Base-by-base conservation (phyloP, 2,888 invertebrate species). In the Siphlonurus alternatus region DNA sequence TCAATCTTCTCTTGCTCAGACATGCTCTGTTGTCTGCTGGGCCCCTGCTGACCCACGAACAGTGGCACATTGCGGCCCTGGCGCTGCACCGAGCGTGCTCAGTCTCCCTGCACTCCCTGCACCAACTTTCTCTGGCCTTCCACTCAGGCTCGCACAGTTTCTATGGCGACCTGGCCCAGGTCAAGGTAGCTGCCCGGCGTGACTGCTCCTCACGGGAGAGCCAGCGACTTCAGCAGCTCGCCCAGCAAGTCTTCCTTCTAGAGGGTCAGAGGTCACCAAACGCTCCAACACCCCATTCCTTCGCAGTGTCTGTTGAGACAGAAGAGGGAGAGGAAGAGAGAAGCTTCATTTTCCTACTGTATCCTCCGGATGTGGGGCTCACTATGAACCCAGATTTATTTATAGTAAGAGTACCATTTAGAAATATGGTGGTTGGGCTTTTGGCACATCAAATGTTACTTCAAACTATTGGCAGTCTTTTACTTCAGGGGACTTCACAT, bases 131-230 rank as follows among this genome's bases (percentile, higher is more conserved):
- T 65, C 85, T 89, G 71, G 93, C 93, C 53, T 97, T 95, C 74
- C 88, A 91, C 71, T 86, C 89, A 70, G 88, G 92, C 72, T 95
- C 95, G 0, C 90, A 93, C 71, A 94, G 93, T 73, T 96, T 95
- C 76, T 94, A 94, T 74, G 95, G 95, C 0, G 95, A 95, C 75
- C 78, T 88, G 68, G 90, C 89, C 10, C 92, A 92, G 68, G 93
- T 95, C 0, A 94, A 94, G 80, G 94, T 95, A 5, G 95, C 95
- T 1, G 93, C 94, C 0, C 80, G 94, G 61, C 83, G 88, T 66
- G 94, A 95, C 74, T 90, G 90, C 71, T 87, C 89, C 1, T 80
- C 87, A 15, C 86, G 87, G 67, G 93, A 94, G 72, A 87, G 90
- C 71, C 86, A 90, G 53, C 80, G 94, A 68, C 80, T 95, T 56